These are phyloP conservation scores for Piaya cayana DNA, from an alignment of 2,113 vertebrate genomes.

Conservation along the genomic window DNA sequence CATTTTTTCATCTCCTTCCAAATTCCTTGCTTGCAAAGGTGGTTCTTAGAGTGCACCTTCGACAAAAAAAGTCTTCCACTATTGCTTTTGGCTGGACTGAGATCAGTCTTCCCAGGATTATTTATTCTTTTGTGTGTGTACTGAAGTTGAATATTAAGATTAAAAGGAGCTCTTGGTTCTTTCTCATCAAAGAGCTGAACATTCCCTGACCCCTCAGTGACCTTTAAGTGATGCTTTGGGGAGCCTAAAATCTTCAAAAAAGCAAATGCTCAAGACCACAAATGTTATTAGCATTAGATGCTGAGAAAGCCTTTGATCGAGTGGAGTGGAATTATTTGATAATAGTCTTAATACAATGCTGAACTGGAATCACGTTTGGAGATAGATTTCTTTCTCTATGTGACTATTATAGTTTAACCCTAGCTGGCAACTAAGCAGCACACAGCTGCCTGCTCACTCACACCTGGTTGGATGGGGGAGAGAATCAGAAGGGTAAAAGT, in stretches of 20 bases:
- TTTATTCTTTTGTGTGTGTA: not conserved
- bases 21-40: constrained; percentile 4
- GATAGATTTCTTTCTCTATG: not conserved
- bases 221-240: not conserved
- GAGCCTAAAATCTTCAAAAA: not conserved
- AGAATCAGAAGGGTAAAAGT: too few relatives aligned
- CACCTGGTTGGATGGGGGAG: not conserved
- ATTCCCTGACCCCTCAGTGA: not conserved
- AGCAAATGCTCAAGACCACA: not conserved
- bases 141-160: not conserved
- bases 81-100: not conserved
- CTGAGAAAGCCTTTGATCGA: not conserved
- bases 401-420: too few relatives aligned
- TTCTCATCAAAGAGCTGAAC: not conserved
- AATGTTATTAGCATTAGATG: not conserved
- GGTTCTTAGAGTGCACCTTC: not conserved
- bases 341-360: not conserved
- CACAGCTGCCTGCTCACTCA: too few relatives aligned
- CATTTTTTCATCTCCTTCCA: constrained; percentile 41
- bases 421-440: too few relatives aligned
- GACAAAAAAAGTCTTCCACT: not conserved
- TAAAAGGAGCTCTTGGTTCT: not conserved
- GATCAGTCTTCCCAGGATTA: not conserved
- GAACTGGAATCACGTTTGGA: not conserved
- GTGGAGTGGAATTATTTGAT: not conserved